Base-by-base conservation (phyloP, 2,797 vertebrate genomes). In the Eupleurogrammus muticus region DNA sequence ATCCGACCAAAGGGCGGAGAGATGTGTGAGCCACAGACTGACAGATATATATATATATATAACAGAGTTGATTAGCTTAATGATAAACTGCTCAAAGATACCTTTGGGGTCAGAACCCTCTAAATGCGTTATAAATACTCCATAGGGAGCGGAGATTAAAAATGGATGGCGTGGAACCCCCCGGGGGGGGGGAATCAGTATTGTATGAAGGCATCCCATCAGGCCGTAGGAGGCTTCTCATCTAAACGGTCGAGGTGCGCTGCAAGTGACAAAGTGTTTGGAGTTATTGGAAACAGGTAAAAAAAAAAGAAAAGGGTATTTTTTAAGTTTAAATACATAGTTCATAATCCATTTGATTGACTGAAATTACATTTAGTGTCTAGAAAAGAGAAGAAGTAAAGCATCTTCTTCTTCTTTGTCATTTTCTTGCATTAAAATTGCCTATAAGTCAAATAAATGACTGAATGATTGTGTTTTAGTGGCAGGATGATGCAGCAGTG, bases 31-130 rank as follows among this genome's bases (percentile, higher is more conserved):
- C 64, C 67, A 55, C 57, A 69, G 46, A 47, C 87, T 84, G 85
- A 89, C 65, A 78, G n/a, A n/a, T n/a, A n/a, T n/a, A n/a, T n/a
- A n/a, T n/a, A n/a, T n/a, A n/a, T n/a, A n/a, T n/a, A n/a, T n/a
- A n/a, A n/a, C n/a, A n/a, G n/a, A n/a, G n/a, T n/a, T 79, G 59
- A 84, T 78, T 72, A 73, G 50, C 76, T 83, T 69, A 77, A 87
- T 83, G 77, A 85, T 78, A 81, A 85, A 87, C 57, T 46, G 38
- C 20, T 59, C 63, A 51, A 9, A 71, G 71, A 28, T 70, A 87
- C 68, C 85, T 76, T 47, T 1, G 66, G 40, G 80, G 84, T 80
- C 68, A 68, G 40, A 81, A 71, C 55, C 66, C 68, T 28, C 48
- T 44, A 63, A 70, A 79, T 86, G 70, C 72, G 85, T 87, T 58